Percentiles rank a stretch among this genome's conserved stretches.
phyloP scores from a whole-genome alignment of 2,113 vertebrate genomes.

The Chrysochloris asiatica region DNA sequence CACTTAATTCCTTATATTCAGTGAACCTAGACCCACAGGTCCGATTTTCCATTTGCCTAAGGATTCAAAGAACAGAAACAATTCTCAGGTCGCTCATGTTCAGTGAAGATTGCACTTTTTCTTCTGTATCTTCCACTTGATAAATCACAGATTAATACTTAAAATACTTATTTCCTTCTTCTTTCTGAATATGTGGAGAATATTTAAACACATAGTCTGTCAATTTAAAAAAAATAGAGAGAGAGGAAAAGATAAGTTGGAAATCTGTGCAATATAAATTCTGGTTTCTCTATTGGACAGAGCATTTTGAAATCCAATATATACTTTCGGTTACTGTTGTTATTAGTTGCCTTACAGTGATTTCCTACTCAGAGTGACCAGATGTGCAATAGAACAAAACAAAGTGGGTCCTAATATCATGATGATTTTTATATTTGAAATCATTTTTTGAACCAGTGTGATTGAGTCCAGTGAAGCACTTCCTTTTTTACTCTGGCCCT shows the following conservation, averaged over 20 bases:
- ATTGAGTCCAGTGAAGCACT: not conserved
- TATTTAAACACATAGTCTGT: not conserved
- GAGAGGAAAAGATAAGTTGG: not conserved
- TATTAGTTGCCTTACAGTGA: not conserved
- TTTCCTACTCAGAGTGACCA: not conserved
- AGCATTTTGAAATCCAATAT: not conserved
- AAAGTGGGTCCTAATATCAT: too few species aligned
- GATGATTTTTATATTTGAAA: not conserved
- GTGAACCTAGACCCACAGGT: conserved; percentile 22
- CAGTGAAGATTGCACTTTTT: not conserved
- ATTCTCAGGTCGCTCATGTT: not conserved
- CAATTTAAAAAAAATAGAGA: too few species aligned
- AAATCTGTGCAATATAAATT: not conserved
- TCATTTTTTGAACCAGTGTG: not conserved
- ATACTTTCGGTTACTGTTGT: not conserved
- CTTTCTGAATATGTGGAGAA: not conserved
- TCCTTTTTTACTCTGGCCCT: not conserved
- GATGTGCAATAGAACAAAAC: too few species aligned
- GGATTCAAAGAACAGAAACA: conserved; percentile 6
- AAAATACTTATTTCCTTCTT: not conserved
- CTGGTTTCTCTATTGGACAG: not conserved
- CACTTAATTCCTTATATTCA: not conserved
- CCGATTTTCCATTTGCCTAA: conserved; percentile 20
- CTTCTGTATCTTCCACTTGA: not conserved
- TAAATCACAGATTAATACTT: not conserved